These are phyloP conservation scores for Chrysodeixis includens DNA, from an alignment of 2,888 invertebrate species.

Conservation along the genomic window DNA sequence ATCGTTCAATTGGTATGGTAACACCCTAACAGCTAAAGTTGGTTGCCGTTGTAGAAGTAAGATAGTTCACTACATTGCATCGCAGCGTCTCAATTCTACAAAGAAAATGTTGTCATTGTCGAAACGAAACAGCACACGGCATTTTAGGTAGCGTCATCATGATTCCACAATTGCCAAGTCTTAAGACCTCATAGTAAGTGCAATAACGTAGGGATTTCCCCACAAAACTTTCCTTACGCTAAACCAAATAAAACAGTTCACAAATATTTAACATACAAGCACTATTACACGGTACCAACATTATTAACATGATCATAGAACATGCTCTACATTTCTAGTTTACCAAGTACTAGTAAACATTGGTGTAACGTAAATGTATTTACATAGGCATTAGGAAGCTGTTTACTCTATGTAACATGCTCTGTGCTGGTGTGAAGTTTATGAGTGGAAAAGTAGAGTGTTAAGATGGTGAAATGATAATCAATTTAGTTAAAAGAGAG, in stretches of 20 bases:
- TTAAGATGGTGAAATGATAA: not conserved
- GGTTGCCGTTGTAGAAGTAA: too few relatives aligned
- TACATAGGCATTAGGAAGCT: constrained; percentile 34
- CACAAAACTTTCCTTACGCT: not conserved
- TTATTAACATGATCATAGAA: not conserved
- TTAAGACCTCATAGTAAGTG: too few relatives aligned
- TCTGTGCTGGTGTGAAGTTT: not conserved
- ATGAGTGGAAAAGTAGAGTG: not conserved
- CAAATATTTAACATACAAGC: not conserved
- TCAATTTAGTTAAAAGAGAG: not conserved
- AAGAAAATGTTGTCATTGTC: too few relatives aligned
- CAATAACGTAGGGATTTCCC: not conserved
- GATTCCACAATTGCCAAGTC: too few relatives aligned
- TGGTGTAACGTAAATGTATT: constrained; percentile 40
- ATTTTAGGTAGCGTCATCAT: too few relatives aligned
- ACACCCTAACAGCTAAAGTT: too few relatives aligned
- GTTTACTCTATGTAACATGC: constrained; percentile 22
- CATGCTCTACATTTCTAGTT: constrained; percentile 18
- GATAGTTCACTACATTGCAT: too few relatives aligned
- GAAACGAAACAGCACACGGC: too few relatives aligned
- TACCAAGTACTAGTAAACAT: constrained; percentile 25
- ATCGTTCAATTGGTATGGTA: too few relatives aligned
- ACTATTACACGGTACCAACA: not conserved
- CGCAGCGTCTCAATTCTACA: too few relatives aligned
- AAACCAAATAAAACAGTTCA: not conserved